These are phyloP conservation scores for Loxodonta africana DNA, from an alignment of 2,113 vertebrate genomes.

Conservation along the genomic window DNA sequence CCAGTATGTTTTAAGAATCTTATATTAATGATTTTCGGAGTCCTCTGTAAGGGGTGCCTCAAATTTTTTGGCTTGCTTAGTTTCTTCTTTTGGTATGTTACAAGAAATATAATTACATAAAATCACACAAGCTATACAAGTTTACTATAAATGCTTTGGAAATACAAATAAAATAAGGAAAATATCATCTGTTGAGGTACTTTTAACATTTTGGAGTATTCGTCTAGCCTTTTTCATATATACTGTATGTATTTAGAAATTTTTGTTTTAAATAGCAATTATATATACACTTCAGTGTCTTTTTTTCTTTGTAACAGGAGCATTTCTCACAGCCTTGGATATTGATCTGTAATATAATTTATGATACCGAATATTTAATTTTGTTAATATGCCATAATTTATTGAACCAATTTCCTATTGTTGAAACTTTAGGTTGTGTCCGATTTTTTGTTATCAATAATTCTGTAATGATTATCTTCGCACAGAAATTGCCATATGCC, in stretches of 20 bases:
- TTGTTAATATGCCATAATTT: not conserved
- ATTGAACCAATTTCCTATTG: not conserved
- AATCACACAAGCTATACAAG: not conserved
- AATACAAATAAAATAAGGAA: not conserved
- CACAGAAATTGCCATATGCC: not conserved
- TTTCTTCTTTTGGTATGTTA: not conserved
- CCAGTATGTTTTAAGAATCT: not conserved
- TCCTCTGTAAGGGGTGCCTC: not conserved
- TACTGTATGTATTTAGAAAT: not conserved
- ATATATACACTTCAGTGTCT: not conserved
- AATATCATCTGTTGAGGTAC: not conserved
- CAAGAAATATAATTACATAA: not conserved
- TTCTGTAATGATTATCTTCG: not conserved
- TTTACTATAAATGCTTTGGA: conserved; percentile 21
- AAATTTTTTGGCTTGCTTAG: not conserved
- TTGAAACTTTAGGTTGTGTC: not conserved
- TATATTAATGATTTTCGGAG: not conserved
- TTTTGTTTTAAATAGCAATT: conserved; percentile 8
- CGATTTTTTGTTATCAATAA: not conserved
- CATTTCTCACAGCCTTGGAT: not conserved
- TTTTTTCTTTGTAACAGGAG: not conserved
- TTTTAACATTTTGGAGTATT: conserved; percentile 26
- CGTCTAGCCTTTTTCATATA: not conserved
- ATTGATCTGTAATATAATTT: not conserved
- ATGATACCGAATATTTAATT: not conserved